Base-by-base conservation (phyloP, 2,888 invertebrate genomes). In the Hirtodrosophila duncani region DNA sequence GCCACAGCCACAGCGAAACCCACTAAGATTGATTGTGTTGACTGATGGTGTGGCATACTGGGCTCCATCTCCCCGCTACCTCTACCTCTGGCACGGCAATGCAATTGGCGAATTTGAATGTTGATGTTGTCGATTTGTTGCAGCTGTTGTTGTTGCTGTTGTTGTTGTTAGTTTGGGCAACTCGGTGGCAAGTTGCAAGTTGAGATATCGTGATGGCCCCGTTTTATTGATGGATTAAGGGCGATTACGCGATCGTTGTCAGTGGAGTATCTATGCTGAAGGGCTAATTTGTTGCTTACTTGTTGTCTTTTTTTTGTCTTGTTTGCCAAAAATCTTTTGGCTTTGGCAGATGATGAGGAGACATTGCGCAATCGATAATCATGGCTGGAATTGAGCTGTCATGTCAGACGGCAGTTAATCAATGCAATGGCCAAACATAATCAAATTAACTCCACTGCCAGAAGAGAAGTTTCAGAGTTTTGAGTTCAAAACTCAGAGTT, bases 221-320 rank as follows among this genome's bases (percentile, higher is more conserved):
- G 83, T 83, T 81, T 83, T 82, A 83, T 83, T 84, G 84, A 84
- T 84, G 83, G 83, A 84, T 84, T 81, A 82, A 83, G 84, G 84
- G 84, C 84, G 83, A 84, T 84, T 84, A 83, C 81, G 83, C 81
- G 84, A 84, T 83, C 75, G 78, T 81, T 82, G 81, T 82, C 83
- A 78, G 79, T 51, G 45, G 45, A 57, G 55, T 69, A 51, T n/a
- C n/a, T n/a, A n/a, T n/a, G 66, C 68, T 63, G 21, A 75, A 75
- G 71, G 71, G 71, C 70, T 63, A 62, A 65, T 53, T 62, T 24
- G 59, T 53, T 61, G n/a, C 16, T 16, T 13, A 30, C 16, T 34
- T 31, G 36, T 64, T 50, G 26, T 66, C 67, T 67, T 72, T 71
- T 71, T 59, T 62, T 60, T 56, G 69, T 56, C n/a, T n/a, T n/a